Conservation (phyloP, 2,888 invertebrate genomes). For the Ferdinandea cuprea region DNA sequence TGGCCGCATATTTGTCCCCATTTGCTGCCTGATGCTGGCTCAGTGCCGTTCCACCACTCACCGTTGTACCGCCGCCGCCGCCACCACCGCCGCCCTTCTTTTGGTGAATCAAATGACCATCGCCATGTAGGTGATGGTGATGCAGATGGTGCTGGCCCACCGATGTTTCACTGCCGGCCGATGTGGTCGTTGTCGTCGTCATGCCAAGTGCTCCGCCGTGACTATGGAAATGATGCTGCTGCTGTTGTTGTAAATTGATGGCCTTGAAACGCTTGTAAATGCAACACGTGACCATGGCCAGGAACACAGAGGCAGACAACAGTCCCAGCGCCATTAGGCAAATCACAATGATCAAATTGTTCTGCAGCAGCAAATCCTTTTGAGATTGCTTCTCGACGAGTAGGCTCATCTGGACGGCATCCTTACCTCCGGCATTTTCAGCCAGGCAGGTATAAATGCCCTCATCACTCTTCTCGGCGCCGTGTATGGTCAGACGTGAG, state of each 20-base stretch:
- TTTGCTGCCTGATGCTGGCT: constrained; percentile 61
- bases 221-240: constrained; percentile 77
- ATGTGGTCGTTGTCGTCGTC: constrained; percentile 63
- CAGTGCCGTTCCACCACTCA: constrained; percentile 49
- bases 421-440: constrained; percentile 90
- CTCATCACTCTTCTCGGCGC: constrained; percentile 86
- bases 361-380: constrained; percentile 78
- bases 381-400: constrained; percentile 78
- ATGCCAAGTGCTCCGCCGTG: constrained; percentile 63
- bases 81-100: constrained; percentile 68
- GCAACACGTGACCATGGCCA: constrained; percentile 80
- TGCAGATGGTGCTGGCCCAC: constrained; percentile 67
- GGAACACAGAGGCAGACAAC: constrained; percentile 79
- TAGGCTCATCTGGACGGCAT: constrained; percentile 87
- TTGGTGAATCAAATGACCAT: constrained; percentile 65
- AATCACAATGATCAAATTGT: constrained; percentile 79
- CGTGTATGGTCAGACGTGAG: constrained; percentile 86
- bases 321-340: constrained; percentile 80
- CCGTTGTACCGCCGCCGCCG: constrained; percentile 20
- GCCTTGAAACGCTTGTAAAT: constrained; percentile 79
- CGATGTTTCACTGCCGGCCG: constrained; percentile 64
- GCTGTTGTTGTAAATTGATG: constrained; percentile 77
- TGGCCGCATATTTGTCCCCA: constrained; percentile 71
- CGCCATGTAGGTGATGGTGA: constrained; percentile 65
- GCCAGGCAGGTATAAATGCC: constrained; percentile 91